Base-by-base conservation (phyloP, 1,140 invertebrate species). In the Musca vetustissima region DNA sequence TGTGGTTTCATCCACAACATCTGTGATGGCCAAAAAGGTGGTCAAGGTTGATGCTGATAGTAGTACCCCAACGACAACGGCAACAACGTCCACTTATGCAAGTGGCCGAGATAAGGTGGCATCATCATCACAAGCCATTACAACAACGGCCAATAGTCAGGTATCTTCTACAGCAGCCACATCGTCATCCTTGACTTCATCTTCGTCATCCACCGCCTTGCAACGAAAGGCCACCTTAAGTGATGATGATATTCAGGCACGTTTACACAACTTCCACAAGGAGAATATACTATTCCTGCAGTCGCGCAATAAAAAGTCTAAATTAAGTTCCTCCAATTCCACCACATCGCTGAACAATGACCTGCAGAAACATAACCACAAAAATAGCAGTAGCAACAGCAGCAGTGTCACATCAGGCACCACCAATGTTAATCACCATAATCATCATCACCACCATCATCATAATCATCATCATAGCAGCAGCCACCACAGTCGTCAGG, bases 191-290 rank as follows among this genome's bases (percentile, higher is more conserved):
- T 19, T n/a, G n/a, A n/a, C 52, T 8, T 14, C 52, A 28, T 28
- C 28, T 4, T 55, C 15, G 24, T n/a, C n/a, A n/a, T n/a, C n/a
- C 11, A 32, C 22, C 6, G 57, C 28, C n/a, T n/a, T 9, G n/a
- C 57, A 61, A 36, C 57, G 57, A 36, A 28, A 25, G 73, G 76
- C 64, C 72, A 72, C 21, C 19, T 73, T 81, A 1, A 77, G 76
- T 15, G 86, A 87, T 71, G 85, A 86, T 70, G 87, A 88, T 70
- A 87, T 88, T 57, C 86, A 87, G 74, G 86, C 87, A 72, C 85
- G 86, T 74, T 83, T 88, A 68, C 83, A 86, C 59, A 86, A 84
- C 21, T 87, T 88, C 77, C 86, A 87, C 72, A 86, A 85, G 1
- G 86, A 85, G 70, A 88, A 87, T 71, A 87, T 88, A 70, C 82